Conservation (phyloP, 2,888 invertebrate species). For the Perithous albicinctus region DNA sequence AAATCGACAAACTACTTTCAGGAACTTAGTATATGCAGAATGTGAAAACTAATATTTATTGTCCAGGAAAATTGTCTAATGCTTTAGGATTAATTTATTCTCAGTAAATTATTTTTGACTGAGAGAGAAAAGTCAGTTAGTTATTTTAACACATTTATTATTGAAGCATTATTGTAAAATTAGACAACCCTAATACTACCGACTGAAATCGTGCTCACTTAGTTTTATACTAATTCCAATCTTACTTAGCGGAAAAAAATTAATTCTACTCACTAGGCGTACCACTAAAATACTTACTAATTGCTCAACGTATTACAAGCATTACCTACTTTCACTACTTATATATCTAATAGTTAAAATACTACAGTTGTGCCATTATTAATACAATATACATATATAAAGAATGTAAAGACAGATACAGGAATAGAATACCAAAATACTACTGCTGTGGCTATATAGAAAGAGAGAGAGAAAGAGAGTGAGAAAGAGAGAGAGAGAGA, state of each 20-base stretch:
- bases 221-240: neutral
- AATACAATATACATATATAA: conserved; percentile 10
- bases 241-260: conserved; percentile 18
- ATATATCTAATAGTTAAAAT: neutral
- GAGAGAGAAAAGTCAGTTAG: neutral
- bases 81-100: neutral
- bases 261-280: conserved; percentile 27
- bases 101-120: no score
- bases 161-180: neutral
- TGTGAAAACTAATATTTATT: neutral
- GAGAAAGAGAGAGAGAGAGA: conserved; percentile 11
- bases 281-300: conserved; percentile 22
- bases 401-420: neutral
- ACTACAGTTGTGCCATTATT: neutral
- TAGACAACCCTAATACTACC: no score
- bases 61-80: neutral
- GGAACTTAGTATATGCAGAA: neutral
- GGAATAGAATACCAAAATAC: neutral
- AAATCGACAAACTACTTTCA: neutral
- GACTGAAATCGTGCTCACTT: no score
- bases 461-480: neutral
- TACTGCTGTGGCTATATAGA: neutral
- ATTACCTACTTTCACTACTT: conserved; percentile 22
- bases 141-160: neutral
- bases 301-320: conserved; percentile 29